Evolutionary conservation across 1,140 invertebrate genomes (phyloP).

Genomic region (Tetramorium alpestre): DNA sequence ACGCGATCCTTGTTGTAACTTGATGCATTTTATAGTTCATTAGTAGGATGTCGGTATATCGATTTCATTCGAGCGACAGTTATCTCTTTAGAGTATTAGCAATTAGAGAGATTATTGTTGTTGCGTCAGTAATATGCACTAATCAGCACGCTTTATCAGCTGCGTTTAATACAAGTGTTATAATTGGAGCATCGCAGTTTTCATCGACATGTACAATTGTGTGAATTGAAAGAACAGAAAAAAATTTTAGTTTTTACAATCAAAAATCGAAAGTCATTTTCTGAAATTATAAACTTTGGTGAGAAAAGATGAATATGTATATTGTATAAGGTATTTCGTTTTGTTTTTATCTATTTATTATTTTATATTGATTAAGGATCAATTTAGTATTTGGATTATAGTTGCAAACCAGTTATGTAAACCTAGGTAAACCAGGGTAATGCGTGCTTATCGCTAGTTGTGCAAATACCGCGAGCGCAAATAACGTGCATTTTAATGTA

Average conservation of each 20-base stretch:
- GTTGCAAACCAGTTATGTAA: background rate
- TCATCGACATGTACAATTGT: background rate
- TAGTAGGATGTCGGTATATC: background rate
- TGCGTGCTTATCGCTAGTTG: conserved; percentile 40
- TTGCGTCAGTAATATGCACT: background rate
- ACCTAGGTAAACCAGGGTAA: conserved; percentile 11
- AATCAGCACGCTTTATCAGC: conserved; percentile 29
- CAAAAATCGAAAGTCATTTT: background rate
- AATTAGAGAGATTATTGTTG: conserved; percentile 38
- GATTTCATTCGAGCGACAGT: conserved; percentile 1
- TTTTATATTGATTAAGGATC: conserved; percentile 19
- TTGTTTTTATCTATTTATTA: background rate
- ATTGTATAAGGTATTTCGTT: background rate
- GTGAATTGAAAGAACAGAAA: background rate
- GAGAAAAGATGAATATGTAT: background rate
- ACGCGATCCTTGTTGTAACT: background rate
- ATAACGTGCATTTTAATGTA: conserved; percentile 51
- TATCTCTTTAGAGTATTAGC: background rate
- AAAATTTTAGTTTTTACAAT: background rate
- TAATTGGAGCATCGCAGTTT: conserved; percentile 16
- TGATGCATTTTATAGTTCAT: background rate
- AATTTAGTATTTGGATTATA: conserved; percentile 21
- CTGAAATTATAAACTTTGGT: background rate
- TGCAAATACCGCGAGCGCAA: conserved; percentile 38
- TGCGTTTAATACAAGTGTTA: background rate